Conservation (phyloP, 2,113 vertebrate species). For the Heterochromis multidens region DNA sequence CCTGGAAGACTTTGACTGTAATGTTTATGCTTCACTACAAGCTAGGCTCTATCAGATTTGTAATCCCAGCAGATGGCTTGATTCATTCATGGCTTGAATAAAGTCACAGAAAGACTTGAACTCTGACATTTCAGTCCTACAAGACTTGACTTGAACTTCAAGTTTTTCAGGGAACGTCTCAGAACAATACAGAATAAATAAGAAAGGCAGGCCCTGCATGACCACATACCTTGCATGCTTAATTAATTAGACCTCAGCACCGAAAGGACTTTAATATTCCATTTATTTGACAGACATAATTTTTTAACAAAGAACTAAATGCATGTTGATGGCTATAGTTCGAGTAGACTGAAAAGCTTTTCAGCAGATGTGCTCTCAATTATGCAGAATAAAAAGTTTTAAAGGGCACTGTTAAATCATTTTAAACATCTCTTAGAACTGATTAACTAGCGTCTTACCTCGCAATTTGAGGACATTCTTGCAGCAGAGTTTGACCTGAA, state of each 20-base stretch:
- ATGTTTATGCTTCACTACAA: neutral
- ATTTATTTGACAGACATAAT: neutral
- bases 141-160: neutral
- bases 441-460: neutral
- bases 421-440: neutral
- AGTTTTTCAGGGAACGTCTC: neutral
- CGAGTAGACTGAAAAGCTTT: neutral
- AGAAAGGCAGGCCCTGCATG: neutral
- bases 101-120: neutral
- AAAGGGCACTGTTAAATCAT: neutral
- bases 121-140: neutral
- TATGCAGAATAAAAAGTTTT: neutral
- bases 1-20: neutral
- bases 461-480: neutral
- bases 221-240: neutral
- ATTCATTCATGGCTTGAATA: neutral
- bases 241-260: neutral
- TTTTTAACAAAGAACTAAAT: neutral
- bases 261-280: neutral
- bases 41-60: neutral
- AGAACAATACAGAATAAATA: neutral
- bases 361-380: neutral
- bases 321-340: neutral
- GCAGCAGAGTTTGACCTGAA: neutral
- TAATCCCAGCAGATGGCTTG: neutral